A percentile compares a stretch with the other conserved stretches of the same genome.
Evolutionary conservation across 2,888 invertebrate genomes (phyloP).

Genomic region (Caenorhabditis sp.): DNA sequence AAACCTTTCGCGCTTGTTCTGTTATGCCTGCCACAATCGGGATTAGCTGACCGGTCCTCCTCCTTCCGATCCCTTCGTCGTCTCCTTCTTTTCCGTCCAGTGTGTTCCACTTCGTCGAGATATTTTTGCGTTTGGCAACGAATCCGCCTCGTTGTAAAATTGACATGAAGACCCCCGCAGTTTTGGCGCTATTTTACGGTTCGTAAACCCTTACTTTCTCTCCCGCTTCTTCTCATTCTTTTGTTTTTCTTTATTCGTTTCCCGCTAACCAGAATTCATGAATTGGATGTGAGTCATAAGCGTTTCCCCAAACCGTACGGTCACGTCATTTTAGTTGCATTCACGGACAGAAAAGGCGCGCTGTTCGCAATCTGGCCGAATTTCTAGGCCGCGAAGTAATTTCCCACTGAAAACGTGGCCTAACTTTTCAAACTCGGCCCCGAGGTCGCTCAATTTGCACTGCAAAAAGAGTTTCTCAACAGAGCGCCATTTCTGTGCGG

Average conservation of each 20-base stretch:
- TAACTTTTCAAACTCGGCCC: too few relatives aligned
- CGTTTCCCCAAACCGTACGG: too few relatives aligned
- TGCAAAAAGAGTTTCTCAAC: too few relatives aligned
- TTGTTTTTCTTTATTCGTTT: neutral
- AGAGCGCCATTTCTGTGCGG: too few relatives aligned
- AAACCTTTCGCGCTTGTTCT: slow-evolving; percentile 19
- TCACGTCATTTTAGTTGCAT: too few relatives aligned
- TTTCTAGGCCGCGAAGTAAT: too few relatives aligned
- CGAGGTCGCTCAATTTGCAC: too few relatives aligned
- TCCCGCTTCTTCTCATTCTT: neutral
- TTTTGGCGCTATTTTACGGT: slow-evolving; percentile 33
- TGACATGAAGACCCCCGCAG: slow-evolving; percentile 17
- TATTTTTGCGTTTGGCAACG: slow-evolving; percentile 8
- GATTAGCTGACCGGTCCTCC: slow-evolving; percentile 50
- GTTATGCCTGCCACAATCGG: slow-evolving; percentile 33
- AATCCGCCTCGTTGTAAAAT: slow-evolving; percentile 45
- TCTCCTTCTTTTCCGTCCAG: slow-evolving; percentile 2
- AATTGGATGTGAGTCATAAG: neutral
- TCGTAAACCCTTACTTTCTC: slow-evolving; percentile 36
- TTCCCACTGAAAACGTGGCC: too few relatives aligned
- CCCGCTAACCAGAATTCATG: too few relatives aligned
- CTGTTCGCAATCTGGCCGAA: too few relatives aligned
- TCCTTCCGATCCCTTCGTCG: neutral
- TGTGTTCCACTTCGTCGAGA: neutral
- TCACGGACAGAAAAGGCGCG: too few relatives aligned